Conservation (phyloP, 2,797 vertebrate species). For the Lerista edwardsae region DNA sequence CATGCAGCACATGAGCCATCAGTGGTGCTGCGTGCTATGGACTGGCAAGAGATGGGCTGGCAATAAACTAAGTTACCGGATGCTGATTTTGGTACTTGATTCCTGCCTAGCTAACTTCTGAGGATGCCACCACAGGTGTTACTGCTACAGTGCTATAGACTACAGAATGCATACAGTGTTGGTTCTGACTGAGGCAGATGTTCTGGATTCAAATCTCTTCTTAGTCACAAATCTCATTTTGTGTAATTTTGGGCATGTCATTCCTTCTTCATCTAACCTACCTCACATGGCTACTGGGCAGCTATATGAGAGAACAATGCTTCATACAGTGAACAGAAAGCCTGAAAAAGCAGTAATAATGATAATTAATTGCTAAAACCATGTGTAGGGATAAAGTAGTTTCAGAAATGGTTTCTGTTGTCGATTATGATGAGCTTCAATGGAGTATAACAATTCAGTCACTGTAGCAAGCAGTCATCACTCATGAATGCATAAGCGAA, state of each 20-base stretch:
- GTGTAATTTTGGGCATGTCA: not conserved
- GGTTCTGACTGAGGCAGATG: not conserved
- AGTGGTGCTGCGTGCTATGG: no score
- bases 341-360: not conserved
- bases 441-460: slow-evolving; percentile 47
- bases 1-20: no score
- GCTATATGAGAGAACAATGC: not conserved
- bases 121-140: not conserved
- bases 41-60: no score
- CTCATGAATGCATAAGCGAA: slow-evolving; percentile 24
- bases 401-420: slow-evolving; percentile 38
- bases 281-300: not conserved
- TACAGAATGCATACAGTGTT: not conserved
- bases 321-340: not conserved
- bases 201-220: not conserved
- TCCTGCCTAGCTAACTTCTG: no score
- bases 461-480: slow-evolving; percentile 43
- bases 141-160: not conserved
- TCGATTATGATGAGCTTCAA: slow-evolving; percentile 23
- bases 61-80: no score
- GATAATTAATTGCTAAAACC: not conserved
- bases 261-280: not conserved
- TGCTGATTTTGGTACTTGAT: not conserved
- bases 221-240: not conserved
- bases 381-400: slow-evolving; percentile 32